phyloP scores from a whole-genome alignment of 2,797 vertebrate genomes.

The Channallabes apus region DNA sequence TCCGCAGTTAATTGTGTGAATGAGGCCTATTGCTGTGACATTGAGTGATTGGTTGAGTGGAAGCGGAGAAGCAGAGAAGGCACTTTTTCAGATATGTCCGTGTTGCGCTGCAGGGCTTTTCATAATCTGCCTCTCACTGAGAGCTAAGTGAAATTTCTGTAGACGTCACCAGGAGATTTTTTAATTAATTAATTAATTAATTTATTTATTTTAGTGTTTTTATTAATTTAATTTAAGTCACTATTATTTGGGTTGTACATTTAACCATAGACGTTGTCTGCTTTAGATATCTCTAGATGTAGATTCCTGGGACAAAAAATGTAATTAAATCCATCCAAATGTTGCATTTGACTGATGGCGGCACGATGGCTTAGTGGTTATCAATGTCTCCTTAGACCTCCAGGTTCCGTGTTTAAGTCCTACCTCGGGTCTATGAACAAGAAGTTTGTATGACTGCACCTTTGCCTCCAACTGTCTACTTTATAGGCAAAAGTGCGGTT shows the following conservation, averaged over 20 bases:
- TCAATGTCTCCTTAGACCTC: no score
- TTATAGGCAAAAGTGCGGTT: not conserved
- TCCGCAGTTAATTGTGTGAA: slow-evolving; percentile 14
- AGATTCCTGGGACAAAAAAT: not conserved
- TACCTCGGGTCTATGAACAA: no score
- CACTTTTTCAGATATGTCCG: slow-evolving; percentile 13
- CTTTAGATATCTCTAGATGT: not conserved
- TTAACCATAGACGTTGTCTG: not conserved
- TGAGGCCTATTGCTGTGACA: not conserved
- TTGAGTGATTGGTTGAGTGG: slow-evolving; percentile 6
- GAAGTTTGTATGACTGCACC: no score
- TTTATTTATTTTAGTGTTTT: not conserved
- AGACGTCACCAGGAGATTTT: not conserved
- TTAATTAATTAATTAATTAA: no score
- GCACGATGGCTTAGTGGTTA: no score
- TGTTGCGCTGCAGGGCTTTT: slow-evolving; percentile 6
- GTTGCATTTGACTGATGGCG: no score
- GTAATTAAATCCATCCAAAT: not conserved
- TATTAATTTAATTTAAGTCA: not conserved
- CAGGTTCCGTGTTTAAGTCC: no score
- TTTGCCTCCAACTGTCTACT: not conserved
- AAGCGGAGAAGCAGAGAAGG: slow-evolving; percentile 1
- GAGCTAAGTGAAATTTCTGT: slow-evolving; percentile 6
- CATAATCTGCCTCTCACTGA: slow-evolving; percentile 16
- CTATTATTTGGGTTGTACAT: not conserved